Percentiles rank a stretch among this genome's conserved stretches.
These are phyloP conservation scores for Geopemphigus sp. DNA, from an alignment of 1,140 invertebrate species.

Conservation along the genomic window DNA sequence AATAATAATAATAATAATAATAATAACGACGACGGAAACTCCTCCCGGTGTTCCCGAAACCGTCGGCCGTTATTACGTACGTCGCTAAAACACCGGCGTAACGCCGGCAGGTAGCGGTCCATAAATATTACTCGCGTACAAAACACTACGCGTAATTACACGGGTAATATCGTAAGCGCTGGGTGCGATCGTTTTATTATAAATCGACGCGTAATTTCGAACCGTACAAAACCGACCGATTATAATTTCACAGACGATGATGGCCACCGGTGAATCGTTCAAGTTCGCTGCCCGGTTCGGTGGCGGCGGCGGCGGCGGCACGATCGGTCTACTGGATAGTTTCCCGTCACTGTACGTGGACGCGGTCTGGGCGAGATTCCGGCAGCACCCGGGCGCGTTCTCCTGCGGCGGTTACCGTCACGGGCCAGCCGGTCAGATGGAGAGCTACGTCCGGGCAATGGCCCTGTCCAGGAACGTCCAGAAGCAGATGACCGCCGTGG, in stretches of 20 bases:
- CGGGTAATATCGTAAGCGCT: too few relatives aligned
- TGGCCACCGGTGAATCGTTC: constrained; percentile 28
- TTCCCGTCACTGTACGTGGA: constrained; percentile 26
- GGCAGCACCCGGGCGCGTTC: background rate
- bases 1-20: too few relatives aligned
- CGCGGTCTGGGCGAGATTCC: constrained; percentile 31
- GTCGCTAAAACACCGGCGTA: background rate
- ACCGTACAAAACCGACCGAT: too few relatives aligned
- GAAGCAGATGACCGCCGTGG: constrained; percentile 55
- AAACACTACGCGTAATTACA: too few relatives aligned
- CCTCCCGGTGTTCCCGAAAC: constrained; percentile 11
- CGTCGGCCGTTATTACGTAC: background rate
- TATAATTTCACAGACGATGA: background rate
- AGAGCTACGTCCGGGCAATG: constrained; percentile 18
- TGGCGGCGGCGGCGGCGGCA: background rate
- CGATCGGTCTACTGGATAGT: background rate
- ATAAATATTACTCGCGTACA: too few relatives aligned
- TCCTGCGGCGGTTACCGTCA: background rate
- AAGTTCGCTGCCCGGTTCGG: constrained; percentile 31
- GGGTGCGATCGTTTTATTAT: too few relatives aligned
- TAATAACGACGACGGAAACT: too few relatives aligned
- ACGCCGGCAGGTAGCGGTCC: constrained; percentile 9
- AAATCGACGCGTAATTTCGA: background rate
- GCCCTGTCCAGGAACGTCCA: constrained; percentile 34
- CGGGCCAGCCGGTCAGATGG: constrained; percentile 53